Conservation (phyloP, 2,888 invertebrate species). For the Graphium colonna region DNA sequence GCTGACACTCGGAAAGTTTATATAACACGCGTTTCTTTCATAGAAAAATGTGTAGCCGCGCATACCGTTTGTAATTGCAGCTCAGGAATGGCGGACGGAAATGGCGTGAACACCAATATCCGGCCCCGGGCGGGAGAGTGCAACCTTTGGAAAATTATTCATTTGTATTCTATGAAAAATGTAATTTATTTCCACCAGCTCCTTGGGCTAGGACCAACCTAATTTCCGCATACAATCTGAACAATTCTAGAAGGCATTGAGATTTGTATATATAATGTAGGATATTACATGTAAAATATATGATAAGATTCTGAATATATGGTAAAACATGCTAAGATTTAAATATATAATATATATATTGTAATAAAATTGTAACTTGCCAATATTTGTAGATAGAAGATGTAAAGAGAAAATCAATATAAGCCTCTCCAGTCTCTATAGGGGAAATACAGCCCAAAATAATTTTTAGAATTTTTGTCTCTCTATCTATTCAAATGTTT, state of each 20-base stretch:
- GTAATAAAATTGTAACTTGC: no score
- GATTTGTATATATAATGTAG: neutral
- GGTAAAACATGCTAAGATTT: no score
- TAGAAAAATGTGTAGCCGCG: slow-evolving; percentile 4
- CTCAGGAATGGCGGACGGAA: slow-evolving; percentile 55
- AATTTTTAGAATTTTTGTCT: no score
- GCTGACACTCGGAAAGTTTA: neutral
- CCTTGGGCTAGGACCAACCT: slow-evolving; percentile 13
- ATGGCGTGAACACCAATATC: slow-evolving; percentile 65
- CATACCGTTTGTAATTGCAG: slow-evolving; percentile 30
- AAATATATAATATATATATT: no score
- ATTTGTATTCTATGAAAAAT: slow-evolving; percentile 24
- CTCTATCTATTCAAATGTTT: no score
- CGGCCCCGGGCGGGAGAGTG: slow-evolving; percentile 35
- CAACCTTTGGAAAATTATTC: slow-evolving; percentile 25
- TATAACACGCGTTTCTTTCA: slow-evolving; percentile 1
- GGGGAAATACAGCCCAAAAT: no score
- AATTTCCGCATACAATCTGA: slow-evolving; percentile 17
- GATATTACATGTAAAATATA: no score
- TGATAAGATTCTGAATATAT: no score
- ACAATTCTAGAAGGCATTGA: neutral
- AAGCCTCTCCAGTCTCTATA: no score
- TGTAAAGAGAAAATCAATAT: no score
- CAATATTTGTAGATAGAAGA: no score
- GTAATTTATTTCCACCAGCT: slow-evolving; percentile 17